Evolutionary conservation across 53 echinoderm and acorn worm genomes (phyloP), one percentile per base, ranked within the genome.

Genomic region (Henricia sp.): DNA sequence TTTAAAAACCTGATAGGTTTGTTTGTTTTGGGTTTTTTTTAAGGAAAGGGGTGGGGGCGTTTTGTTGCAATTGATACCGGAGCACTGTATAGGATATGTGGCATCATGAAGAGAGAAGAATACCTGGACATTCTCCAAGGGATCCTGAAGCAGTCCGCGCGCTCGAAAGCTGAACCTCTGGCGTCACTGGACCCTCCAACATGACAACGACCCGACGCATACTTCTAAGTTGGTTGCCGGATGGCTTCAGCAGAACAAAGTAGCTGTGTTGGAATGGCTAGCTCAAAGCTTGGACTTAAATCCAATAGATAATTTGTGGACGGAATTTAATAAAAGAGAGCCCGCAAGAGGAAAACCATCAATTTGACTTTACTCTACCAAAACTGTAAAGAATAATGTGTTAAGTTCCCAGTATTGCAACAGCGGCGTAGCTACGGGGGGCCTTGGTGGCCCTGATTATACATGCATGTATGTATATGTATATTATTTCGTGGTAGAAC

Each of bases 61-160:
- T 75, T 75, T 54, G 58, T 26, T 33, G 33, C 55, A n/a, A 56
- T 36, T 56, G 43, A 57, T 54, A 16, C 75, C 33, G 57, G 58
- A 33, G 30, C 53, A 53, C 75, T 55, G 34, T 55, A 75, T 52
- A 29, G 51, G 73, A n/a, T 72, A 44, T 44, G 13, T 75, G 57
- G 75, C 23, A 53, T 2, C 2, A 72, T 28, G 27, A 28, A 27
- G 60, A 60, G 30, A 16, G 60, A 60, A 60, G 60, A 60, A 3
- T 60, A 28, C 30, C 30, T 60, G 30, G 32, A 60, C 4, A 28
- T 60, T 60, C 60, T 60, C 28, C 27, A 60, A 60, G 60, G 32
- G 60, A 60, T 29, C 60, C 27, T 60, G 28, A 60, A 60, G 30
- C 60, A 60, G 60, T 60, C 25, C 26, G 8, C 48, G 14, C 48